Conservation (phyloP, 2,113 vertebrate species). For the zebrafish (Danio rerio) region GRCz12tu NC_133192.1:57688001-57688500, state of each 20-base stretch:
- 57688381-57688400: slow-evolving; percentile 79
- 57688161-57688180: not conserved
- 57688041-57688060: too few species aligned
- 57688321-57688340: not conserved
- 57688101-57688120: not conserved
- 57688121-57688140: not conserved
- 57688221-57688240: slow-evolving; percentile 3
- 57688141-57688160: not conserved
- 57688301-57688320: not conserved
- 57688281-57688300: slow-evolving; percentile 1
- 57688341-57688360: slow-evolving; percentile 6
- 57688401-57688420: slow-evolving; percentile 93
- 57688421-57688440: slow-evolving; percentile 91
- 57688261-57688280: not conserved
- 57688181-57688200: not conserved
- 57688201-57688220: not conserved
- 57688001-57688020: too few species aligned
- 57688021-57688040: too few species aligned
- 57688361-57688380: slow-evolving; percentile 49
- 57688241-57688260: slow-evolving; percentile 10
- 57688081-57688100: not conserved
- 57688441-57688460: slow-evolving; percentile 92
- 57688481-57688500: slow-evolving; percentile 91
- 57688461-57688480: slow-evolving; percentile 92
- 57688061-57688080: not conserved